Base-by-base conservation (phyloP, 1,140 invertebrate genomes). In the Caerostris darwini region DNA sequence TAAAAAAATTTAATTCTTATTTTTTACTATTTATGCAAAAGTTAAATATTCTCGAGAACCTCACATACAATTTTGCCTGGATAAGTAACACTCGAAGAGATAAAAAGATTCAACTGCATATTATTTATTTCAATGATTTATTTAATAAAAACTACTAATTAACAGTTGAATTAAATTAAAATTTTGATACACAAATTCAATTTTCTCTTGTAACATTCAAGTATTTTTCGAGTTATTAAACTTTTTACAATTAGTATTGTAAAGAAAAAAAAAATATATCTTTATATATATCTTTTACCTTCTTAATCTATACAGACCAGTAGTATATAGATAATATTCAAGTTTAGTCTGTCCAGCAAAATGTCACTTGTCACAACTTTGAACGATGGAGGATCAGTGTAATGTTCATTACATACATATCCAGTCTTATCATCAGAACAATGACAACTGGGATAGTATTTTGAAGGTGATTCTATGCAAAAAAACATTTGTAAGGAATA, bases 241-340 rank as follows among this genome's bases (percentile, higher is more conserved):
- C 53, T 57, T 8, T 58, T 50, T 85, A 2, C 3, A 17, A 17
- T 19, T 8, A 19, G 17, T 57, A 6, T 81, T 81, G 3, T 57
- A 3, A 14, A 85, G 17, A 56, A 54, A 54, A 50, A 34, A 82
- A 34, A 12, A 50, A 34, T 17, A 50, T 54, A 54, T n/a, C n/a
- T n/a, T n/a, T n/a, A n/a, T n/a, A 7, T 6, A 17, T 53, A 7
- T n/a, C 17, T 4, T 5, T 85, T 94, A 96, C 95, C 96, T 95
- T 92, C 96, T 95, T 85, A 96, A 95, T 86, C 96, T 95, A 88
- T 96, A 96, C 85, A 96, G 95, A 90, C 96, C 96, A 34, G 95
- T 96, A 6, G 96, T 96, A 89, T 96, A 96, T 17, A 96, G 95
- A 90, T 96, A 96, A 94, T 96, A 96, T 59, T 96, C 95, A 57